Evolutionary conservation across 2,113 vertebrate species (phyloP).

Genomic region (Salminus brasiliensis): DNA sequence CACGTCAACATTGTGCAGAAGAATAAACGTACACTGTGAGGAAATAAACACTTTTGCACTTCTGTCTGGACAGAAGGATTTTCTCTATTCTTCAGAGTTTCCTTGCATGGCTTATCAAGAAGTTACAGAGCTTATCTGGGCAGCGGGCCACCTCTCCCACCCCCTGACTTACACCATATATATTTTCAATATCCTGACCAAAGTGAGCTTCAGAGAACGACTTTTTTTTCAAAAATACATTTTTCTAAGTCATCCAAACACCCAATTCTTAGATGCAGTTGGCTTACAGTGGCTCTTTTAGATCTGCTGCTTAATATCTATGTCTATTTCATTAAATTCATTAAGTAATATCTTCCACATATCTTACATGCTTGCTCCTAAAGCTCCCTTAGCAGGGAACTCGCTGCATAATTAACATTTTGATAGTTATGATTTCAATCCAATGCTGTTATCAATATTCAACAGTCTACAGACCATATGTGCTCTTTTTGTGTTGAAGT

Average conservation of each 20-base stretch:
- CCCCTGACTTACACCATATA: no score
- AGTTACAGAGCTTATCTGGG: slow-evolving; percentile 61
- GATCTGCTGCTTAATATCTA: slow-evolving; percentile 11
- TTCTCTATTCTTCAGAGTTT: slow-evolving; percentile 46
- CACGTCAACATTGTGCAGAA: slow-evolving; percentile 7
- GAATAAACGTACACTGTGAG: slow-evolving; percentile 18
- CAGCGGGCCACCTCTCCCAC: slow-evolving; percentile 53
- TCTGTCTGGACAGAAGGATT: neutral
- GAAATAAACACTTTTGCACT: slow-evolving; percentile 21
- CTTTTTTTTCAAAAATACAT: slow-evolving; percentile 4
- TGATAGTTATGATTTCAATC: no score
- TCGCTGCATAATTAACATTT: neutral
- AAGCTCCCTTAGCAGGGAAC: neutral
- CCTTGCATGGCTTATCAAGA: slow-evolving; percentile 68
- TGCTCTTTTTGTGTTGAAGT: no score
- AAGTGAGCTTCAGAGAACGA: no score
- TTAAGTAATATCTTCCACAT: neutral
- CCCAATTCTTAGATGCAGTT: slow-evolving; percentile 6
- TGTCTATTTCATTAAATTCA: neutral
- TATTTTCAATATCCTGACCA: no score
- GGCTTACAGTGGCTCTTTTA: slow-evolving; percentile 34
- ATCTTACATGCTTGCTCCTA: neutral
- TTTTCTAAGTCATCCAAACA: slow-evolving; percentile 25
- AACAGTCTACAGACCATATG: no score
- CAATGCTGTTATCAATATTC: no score